Evolutionary conservation across 1,140 invertebrate species (phyloP).

Genomic region (Diachasma alloeum): DNA sequence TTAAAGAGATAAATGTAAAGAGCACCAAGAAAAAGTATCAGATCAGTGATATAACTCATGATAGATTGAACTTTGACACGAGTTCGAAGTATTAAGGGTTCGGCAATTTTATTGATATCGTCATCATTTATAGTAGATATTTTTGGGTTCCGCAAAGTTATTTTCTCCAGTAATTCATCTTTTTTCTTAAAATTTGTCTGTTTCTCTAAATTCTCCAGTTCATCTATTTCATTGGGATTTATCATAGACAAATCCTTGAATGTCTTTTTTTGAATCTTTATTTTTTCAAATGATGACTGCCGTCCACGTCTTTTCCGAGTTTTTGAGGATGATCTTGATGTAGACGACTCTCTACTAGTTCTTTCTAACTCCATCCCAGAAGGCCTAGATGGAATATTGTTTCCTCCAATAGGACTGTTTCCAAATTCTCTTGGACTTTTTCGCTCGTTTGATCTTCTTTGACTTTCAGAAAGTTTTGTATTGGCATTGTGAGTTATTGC

Average conservation of each 20-base stretch:
- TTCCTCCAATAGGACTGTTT: constrained; percentile 43
- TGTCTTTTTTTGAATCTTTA: constrained; percentile 4
- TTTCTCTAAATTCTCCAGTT: background rate
- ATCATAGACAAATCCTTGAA: background rate
- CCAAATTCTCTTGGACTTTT: constrained; percentile 37
- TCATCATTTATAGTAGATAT: background rate
- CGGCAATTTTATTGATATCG: background rate
- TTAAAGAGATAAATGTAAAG: constrained; percentile 77
- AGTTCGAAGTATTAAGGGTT: constrained; percentile 62
- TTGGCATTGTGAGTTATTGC: background rate
- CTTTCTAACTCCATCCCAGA: constrained; percentile 10
- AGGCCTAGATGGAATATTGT: constrained; percentile 37
- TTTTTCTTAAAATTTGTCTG: background rate
- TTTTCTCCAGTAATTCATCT: background rate
- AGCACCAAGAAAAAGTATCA: constrained; percentile 75
- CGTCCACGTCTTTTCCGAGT: constrained; percentile 23
- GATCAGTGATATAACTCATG: constrained; percentile 74
- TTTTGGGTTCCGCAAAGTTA: constrained; percentile 25
- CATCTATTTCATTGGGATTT: background rate
- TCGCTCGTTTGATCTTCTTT: background rate
- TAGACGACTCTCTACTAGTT: constrained; percentile 26
- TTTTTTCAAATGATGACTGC: constrained; percentile 22
- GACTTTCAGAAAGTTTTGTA: background rate
- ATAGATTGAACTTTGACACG: constrained; percentile 72
- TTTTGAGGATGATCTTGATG: constrained; percentile 33